Conservation (phyloP, 1,140 invertebrate genomes). For the Lithobius niger region DNA sequence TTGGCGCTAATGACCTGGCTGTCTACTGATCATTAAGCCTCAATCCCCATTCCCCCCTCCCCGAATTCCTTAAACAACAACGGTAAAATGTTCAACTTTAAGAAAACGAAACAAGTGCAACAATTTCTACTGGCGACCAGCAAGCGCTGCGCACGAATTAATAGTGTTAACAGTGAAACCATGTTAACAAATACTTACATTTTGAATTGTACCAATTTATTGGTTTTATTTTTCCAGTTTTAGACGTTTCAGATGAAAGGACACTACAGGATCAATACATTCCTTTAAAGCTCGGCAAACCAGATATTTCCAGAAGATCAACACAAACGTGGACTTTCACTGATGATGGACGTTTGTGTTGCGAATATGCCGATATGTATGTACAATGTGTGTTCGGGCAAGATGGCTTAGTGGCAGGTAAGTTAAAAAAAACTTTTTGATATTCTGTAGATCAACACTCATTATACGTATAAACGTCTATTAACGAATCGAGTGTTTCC, state of each 20-base stretch:
- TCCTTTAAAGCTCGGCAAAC: constrained; percentile 58
- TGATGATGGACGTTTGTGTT: constrained; percentile 59
- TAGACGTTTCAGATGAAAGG: constrained; percentile 75
- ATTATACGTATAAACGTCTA: background rate
- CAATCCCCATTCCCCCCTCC: no score
- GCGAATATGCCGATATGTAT: constrained; percentile 71
- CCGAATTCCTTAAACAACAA: no score
- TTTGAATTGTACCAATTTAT: background rate
- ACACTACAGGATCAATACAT: constrained; percentile 54
- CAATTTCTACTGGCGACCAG: background rate
- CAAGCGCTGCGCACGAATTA: background rate
- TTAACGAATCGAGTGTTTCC: background rate
- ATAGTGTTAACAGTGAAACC: background rate
- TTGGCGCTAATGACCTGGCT: no score
- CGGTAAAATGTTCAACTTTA: background rate
- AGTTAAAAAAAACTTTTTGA: no score
- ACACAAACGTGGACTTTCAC: constrained; percentile 91
- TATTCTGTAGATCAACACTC: no score
- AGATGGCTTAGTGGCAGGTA: constrained; percentile 45
- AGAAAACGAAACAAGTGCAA: background rate
- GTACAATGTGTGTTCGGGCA: constrained; percentile 64
- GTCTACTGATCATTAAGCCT: no score
- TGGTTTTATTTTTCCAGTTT: constrained; percentile 36
- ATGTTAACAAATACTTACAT: background rate
- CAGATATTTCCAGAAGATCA: constrained; percentile 61